Percentiles rank a stretch among this genome's conserved stretches.
Evolutionary conservation across 2,797 vertebrate genomes (phyloP).

Genomic region (Eleutherodactylus coqui): DNA sequence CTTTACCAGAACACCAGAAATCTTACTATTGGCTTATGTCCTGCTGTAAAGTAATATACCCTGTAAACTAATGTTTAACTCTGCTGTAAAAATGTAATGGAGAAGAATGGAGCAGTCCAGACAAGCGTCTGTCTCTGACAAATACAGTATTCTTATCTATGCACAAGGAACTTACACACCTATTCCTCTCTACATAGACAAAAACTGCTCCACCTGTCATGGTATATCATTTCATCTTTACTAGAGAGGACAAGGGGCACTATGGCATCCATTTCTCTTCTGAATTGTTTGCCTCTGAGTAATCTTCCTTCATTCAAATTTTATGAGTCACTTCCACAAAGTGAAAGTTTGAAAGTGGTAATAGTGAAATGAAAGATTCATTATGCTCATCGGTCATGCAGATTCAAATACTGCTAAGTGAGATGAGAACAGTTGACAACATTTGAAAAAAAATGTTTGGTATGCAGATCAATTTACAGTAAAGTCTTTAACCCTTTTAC

Average conservation of each 20-base stretch:
- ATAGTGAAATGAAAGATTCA: slow-evolving; percentile 5
- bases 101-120: not conserved
- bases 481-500: too few species aligned
- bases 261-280: slow-evolving; percentile 26
- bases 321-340: slow-evolving; percentile 58
- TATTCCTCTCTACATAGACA: not conserved
- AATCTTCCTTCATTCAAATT: slow-evolving; percentile 37
- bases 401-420: not conserved
- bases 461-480: not conserved
- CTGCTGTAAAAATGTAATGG: too few species aligned
- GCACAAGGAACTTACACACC: slow-evolving; percentile 1
- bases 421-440: not conserved
- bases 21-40: too few species aligned
- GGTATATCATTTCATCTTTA: not conserved
- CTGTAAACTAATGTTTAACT: too few species aligned
- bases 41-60: not conserved
- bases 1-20: too few species aligned
- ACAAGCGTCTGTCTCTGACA: too few species aligned
- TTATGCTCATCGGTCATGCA: not conserved
- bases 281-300: slow-evolving; percentile 27
- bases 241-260: slow-evolving; percentile 12
- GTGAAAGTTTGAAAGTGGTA: slow-evolving; percentile 44
- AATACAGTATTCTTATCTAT: not conserved
- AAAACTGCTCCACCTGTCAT: slow-evolving; percentile 17
- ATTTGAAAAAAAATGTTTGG: not conserved